Base-by-base conservation (phyloP, 1,140 invertebrate species). In the Nymphalis io region DNA sequence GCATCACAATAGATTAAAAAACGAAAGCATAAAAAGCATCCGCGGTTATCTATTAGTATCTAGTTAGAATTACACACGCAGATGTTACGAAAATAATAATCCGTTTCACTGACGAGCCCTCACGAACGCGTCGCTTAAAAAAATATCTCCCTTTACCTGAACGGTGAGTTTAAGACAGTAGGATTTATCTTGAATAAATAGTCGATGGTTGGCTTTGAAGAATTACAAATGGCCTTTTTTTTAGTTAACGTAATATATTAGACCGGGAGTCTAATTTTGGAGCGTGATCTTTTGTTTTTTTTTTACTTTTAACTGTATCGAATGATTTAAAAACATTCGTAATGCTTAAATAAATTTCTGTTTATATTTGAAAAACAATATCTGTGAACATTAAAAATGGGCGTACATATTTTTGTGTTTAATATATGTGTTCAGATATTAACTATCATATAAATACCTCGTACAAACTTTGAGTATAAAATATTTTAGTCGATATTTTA, bases 41-140 rank as follows among this genome's bases (percentile, higher is more conserved):
- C 84, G 87, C 82, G 88, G 87, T 90, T 89, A 89, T 89, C 89
- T 91, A 91, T 91, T 88, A 87, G 87, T 91, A 90, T 91, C 89
- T 89, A 90, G 87, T 91, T 91, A 88, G 84, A 84, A 82, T 88
- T 89, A 85, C 83, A 81, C 68, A 81, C 88, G 88, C 87, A 91
- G 89, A 91, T 91, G 89, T 88, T 91, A 88, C 78, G 78, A 72
- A 86, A 87, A 88, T 85, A 88, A 88, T 90, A 88, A 90, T 90
- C 88, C 82, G 64, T 61, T 64, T 20, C 58, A 57, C 67, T 59
- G 60, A 40, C 70, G 60, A 72, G 51, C 67, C 72, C 79, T 75
- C 88, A 88, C 84, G 88, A 80, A 80, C 59, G 64, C 61, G 64
- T 62, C 60, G 33, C 53, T 70, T 65, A 59, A 48, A 70, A 59